These are phyloP conservation scores for Euura lappo DNA, from an alignment of 1,140 invertebrate species.

Conservation along the genomic window DNA sequence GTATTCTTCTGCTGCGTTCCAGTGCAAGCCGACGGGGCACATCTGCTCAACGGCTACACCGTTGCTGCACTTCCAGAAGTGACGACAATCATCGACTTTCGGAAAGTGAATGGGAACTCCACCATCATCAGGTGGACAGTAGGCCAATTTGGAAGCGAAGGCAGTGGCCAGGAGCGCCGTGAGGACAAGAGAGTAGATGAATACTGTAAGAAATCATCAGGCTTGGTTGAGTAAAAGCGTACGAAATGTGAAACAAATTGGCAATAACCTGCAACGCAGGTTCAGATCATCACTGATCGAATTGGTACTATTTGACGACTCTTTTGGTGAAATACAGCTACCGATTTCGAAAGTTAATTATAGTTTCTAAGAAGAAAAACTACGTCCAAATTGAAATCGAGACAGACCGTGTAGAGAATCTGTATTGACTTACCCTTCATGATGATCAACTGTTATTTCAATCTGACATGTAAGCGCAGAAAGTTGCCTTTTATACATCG, in stretches of 20 bases:
- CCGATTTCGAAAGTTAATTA: too few species aligned
- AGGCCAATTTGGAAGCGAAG: conserved; percentile 35
- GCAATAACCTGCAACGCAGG: too few species aligned
- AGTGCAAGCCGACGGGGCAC: conserved; percentile 57
- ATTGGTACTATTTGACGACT: too few species aligned
- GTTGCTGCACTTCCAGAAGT: conserved; percentile 61
- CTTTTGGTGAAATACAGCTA: too few species aligned
- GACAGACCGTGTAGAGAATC: background rate
- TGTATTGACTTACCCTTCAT: conserved; percentile 18
- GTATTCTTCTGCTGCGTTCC: conserved; percentile 53
- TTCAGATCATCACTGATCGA: too few species aligned
- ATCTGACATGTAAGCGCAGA: too few species aligned
- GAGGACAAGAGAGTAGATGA: conserved; percentile 32
- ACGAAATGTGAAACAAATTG: conserved; percentile 35
- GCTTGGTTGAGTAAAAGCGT: background rate
- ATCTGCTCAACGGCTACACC: conserved; percentile 45
- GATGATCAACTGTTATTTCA: background rate
- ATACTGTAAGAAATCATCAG: background rate
- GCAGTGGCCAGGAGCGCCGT: conserved; percentile 23
- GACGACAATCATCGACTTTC: conserved; percentile 57
- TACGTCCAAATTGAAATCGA: too few species aligned
- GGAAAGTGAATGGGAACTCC: conserved; percentile 51
- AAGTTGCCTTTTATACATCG: too few species aligned
- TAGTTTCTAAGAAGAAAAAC: too few species aligned
- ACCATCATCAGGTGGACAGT: conserved; percentile 29